These are phyloP conservation scores for Chunga burmeisteri DNA, from an alignment of 2,113 vertebrate species.

Conservation along the genomic window DNA sequence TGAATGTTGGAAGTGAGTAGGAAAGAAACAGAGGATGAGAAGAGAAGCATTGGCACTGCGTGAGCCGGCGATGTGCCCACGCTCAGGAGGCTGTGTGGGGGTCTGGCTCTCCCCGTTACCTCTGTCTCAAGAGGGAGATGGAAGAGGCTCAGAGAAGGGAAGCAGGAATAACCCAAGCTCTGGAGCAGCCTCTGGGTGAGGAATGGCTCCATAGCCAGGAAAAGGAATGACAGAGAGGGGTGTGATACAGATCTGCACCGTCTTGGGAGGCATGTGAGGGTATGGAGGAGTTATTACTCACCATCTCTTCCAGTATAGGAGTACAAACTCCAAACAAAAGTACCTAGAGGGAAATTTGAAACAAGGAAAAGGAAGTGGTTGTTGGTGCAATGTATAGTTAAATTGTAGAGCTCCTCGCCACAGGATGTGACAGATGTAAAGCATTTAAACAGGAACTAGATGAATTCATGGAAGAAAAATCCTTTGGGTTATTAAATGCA, in stretches of 20 bases:
- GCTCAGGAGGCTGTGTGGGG: neutral
- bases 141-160: neutral
- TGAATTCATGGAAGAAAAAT: constrained; percentile 61
- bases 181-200: neutral
- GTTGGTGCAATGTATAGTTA: neutral
- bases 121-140: neutral
- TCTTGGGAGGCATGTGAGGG: neutral
- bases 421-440: constrained; percentile 57
- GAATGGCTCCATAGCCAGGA: neutral
- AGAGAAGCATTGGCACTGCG: neutral
- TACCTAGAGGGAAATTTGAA: constrained; percentile 11
- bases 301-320: neutral
- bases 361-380: constrained; percentile 37
- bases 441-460: constrained; percentile 35
- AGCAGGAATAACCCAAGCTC: neutral
- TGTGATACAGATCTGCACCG: neutral
- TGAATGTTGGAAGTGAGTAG: neutral
- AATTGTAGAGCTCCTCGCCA: neutral
- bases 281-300: neutral
- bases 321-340: neutral
- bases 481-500: constrained; percentile 14
- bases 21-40: neutral
- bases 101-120: neutral
- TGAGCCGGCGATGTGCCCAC: neutral
- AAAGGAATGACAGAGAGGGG: neutral